These are phyloP conservation scores for Frieseomelitta varia DNA, from an alignment of 1,140 invertebrate species.

Conservation along the genomic window DNA sequence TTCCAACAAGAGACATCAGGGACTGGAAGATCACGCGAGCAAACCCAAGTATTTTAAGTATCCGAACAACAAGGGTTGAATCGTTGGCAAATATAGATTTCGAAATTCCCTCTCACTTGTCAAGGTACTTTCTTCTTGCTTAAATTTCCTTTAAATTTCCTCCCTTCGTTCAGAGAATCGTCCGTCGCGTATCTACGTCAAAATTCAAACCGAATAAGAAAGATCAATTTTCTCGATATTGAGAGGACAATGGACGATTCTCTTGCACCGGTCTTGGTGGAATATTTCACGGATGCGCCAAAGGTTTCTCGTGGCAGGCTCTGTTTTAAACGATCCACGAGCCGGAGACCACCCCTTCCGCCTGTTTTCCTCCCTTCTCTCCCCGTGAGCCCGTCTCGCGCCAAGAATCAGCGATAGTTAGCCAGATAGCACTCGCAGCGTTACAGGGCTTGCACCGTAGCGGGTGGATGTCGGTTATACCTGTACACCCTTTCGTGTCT, in stretches of 20 bases:
- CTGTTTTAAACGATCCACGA: slow-evolving; percentile 50
- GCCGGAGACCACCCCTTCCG: slow-evolving; percentile 46
- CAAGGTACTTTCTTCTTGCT: background rate
- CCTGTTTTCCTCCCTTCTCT: slow-evolving; percentile 23
- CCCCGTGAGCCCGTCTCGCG: slow-evolving; percentile 53
- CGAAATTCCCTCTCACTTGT: slow-evolving; percentile 28
- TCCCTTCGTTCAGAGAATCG: background rate
- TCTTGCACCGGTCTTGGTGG: background rate
- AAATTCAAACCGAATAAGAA: background rate
- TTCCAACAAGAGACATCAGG: slow-evolving; percentile 28
- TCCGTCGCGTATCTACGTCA: background rate
- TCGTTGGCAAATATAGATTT: background rate
- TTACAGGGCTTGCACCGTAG: slow-evolving; percentile 53
- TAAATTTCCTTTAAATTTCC: background rate
- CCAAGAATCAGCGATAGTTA: slow-evolving; percentile 66
- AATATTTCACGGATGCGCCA: slow-evolving; percentile 38
- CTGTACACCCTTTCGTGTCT: background rate
- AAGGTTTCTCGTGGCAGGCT: background rate
- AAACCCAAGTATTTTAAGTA: slow-evolving; percentile 53
- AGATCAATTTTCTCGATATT: background rate
- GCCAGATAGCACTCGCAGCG: slow-evolving; percentile 59
- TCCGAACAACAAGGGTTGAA: slow-evolving; percentile 26
- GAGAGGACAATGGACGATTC: background rate
- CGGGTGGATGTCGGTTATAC: slow-evolving; percentile 56
- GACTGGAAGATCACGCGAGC: slow-evolving; percentile 36